Percentiles rank a stretch among this genome's conserved stretches.
These are phyloP conservation scores for Aphis gossypii DNA, from an alignment of 1,140 invertebrate species.

Conservation along the genomic window DNA sequence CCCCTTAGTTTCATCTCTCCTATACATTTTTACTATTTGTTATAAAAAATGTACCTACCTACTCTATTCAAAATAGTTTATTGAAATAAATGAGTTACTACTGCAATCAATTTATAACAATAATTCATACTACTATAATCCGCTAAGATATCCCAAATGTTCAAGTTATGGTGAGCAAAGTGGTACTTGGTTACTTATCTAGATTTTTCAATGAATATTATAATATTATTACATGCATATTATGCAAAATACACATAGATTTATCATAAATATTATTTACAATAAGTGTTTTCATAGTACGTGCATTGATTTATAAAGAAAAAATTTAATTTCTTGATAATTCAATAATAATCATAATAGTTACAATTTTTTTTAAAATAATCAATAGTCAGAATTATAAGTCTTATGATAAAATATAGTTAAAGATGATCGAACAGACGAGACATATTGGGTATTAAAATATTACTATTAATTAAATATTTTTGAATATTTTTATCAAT, in stretches of 20 bases:
- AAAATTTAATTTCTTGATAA: background rate
- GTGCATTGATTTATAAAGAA: background rate
- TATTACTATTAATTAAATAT: no score
- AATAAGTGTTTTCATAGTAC: background rate
- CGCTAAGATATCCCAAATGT: background rate
- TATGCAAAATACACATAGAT: background rate
- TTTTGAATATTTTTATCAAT: no score
- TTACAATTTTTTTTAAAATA: background rate
- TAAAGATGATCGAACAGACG: background rate
- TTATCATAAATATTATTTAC: background rate
- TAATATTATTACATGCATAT: background rate
- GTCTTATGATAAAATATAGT: background rate
- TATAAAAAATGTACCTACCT: background rate
- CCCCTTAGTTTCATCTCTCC: background rate
- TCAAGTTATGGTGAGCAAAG: background rate
- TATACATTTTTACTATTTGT: background rate
- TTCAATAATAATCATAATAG: no score
- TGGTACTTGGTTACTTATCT: background rate
- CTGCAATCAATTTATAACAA: background rate
- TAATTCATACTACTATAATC: background rate
- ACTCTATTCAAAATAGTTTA: background rate
- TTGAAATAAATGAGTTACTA: background rate
- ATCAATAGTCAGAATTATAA: background rate
- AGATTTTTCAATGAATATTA: background rate
- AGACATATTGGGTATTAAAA: background rate